Evolutionary conservation across 30 jellyfish, hydroid and myxozoan genomes (phyloP).

Genomic region (Aurelia sp.): DNA sequence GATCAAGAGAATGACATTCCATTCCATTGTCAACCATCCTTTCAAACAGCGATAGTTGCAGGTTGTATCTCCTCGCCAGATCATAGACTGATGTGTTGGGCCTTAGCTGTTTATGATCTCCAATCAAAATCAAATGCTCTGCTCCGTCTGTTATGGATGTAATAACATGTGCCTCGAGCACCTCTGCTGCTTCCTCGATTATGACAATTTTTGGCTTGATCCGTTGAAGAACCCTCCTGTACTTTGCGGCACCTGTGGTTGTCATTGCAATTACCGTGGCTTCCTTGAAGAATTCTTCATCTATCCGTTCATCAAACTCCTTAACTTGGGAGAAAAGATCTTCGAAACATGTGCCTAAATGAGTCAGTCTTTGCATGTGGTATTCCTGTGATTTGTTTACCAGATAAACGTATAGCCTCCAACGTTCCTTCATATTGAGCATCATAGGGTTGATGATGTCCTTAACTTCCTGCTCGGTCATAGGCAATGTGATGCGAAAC

Average conservation of each 20-base stretch:
- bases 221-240: conserved; percentile 34
- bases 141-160: conserved; percentile 64
- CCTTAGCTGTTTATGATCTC: conserved; percentile 93
- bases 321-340: conserved; percentile 53
- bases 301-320: conserved; percentile 49
- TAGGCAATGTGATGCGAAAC: conserved; percentile 15
- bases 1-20: conserved; percentile 67
- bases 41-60: conserved; percentile 84
- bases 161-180: conserved; percentile 91
- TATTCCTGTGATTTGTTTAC: too few species aligned
- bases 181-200: conserved; percentile 98
- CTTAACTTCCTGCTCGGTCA: conserved; percentile 66
- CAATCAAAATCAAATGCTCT: conserved; percentile 84
- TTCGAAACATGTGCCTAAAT: conserved; percentile 17
- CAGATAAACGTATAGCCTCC: conserved; percentile 66
- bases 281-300: conserved; percentile 33
- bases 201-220: conserved; percentile 77
- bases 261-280: conserved; percentile 88
- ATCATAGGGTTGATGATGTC: conserved; percentile 55
- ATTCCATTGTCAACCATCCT: conserved; percentile 87
- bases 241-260: conserved; percentile 86
- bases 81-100: conserved; percentile 82
- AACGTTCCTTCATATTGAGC: conserved; percentile 50
- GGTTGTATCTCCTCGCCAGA: conserved; percentile 67
- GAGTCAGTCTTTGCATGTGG: background rate